phyloP scores from a whole-genome alignment of 2,113 vertebrate genomes.

The Pomatorhinus ruficollis region DNA sequence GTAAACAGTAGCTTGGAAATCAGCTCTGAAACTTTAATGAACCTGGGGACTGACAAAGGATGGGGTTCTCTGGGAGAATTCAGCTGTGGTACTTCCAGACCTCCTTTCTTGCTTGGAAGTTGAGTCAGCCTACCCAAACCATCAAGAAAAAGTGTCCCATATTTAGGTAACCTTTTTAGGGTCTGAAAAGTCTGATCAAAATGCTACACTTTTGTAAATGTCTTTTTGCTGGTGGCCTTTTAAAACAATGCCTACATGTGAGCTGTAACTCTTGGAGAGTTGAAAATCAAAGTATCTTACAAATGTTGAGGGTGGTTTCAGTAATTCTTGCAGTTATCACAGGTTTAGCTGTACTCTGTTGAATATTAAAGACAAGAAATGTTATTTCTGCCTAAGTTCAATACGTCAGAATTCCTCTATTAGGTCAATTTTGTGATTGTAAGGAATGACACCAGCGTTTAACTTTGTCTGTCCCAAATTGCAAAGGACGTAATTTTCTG shows the following conservation, averaged over 20 bases:
- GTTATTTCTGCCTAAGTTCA: not conserved
- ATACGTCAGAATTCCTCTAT: not conserved
- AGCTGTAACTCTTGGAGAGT: not conserved
- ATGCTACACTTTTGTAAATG: not conserved
- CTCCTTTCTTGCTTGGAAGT: not conserved
- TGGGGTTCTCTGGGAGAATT: not conserved
- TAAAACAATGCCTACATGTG: not conserved
- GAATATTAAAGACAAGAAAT: not conserved
- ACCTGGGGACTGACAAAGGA: not conserved
- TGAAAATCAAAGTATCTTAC: not conserved
- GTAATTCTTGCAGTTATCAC: not conserved
- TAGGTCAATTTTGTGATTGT: not conserved
- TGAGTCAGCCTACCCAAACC: not conserved
- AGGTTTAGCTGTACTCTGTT: not conserved
- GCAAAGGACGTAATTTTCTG: not conserved
- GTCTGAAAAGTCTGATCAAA: not conserved
- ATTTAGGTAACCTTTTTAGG: not conserved
- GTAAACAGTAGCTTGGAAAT: constrained; percentile 16
- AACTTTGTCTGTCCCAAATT: not conserved
- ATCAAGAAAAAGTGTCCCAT: not conserved
- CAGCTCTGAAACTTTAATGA: not conserved
- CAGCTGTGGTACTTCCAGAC: not conserved
- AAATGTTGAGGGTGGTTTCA: not conserved
- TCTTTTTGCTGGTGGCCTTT: not conserved
- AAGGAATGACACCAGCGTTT: not conserved